A percentile compares a stretch with the other conserved stretches of the same genome.
phyloP scores from a whole-genome alignment of 2,113 vertebrate species.

The Diadophis punctatus region DNA sequence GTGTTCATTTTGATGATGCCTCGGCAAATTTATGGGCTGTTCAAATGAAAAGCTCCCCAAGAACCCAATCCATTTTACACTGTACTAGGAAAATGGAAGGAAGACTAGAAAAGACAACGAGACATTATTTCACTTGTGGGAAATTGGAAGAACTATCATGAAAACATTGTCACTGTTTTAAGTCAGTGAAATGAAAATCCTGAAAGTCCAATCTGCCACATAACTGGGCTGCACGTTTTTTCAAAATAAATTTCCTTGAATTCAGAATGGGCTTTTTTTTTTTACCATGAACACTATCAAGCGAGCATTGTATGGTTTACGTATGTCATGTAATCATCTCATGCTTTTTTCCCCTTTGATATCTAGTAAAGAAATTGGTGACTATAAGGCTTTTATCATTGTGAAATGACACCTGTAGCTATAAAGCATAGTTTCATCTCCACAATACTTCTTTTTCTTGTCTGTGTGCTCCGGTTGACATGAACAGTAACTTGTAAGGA shows the following conservation, averaged over 20 bases:
- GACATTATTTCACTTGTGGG: constrained; percentile 47
- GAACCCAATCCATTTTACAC: constrained; percentile 46
- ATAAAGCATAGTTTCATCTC: neutral
- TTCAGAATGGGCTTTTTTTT: neutral
- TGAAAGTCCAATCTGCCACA: constrained; percentile 33
- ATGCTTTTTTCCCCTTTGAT: neutral
- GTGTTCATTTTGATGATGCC: constrained; percentile 20
- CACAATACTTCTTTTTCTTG: neutral
- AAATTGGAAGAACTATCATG: constrained; percentile 35
- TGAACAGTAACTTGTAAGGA: neutral
- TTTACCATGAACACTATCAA: neutral
- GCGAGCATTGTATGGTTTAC: neutral
- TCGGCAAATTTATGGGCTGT: constrained; percentile 40
- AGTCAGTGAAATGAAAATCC: constrained; percentile 45
- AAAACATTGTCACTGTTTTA: constrained; percentile 42
- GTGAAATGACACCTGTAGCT: neutral
- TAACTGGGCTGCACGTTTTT: constrained; percentile 18
- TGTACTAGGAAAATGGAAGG: constrained; percentile 47
- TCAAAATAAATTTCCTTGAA: neutral
- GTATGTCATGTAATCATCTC: neutral
- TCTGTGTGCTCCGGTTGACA: neutral
- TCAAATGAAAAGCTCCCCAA: constrained; percentile 43
- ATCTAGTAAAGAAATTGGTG: neutral
- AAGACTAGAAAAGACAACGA: constrained; percentile 44
- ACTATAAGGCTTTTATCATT: neutral